Conservation (phyloP, 2,888 invertebrate genomes). For the Dasypogon diadema region DNA sequence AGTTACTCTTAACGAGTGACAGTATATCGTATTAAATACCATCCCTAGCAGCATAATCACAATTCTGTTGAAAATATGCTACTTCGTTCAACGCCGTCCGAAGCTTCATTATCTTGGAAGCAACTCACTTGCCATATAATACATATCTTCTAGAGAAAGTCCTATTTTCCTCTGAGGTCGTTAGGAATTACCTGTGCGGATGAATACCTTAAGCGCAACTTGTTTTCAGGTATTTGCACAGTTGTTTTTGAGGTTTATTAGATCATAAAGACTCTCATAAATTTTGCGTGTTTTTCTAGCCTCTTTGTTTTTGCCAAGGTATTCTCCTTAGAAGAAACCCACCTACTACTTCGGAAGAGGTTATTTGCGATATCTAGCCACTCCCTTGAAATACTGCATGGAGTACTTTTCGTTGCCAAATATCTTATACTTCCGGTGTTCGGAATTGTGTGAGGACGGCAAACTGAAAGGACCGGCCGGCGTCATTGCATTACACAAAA, state of each 20-base stretch:
- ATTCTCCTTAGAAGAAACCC: constrained; percentile 5
- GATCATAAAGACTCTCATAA: constrained; percentile 55
- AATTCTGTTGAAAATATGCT: background rate
- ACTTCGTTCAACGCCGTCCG: background rate
- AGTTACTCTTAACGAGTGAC: too few species aligned
- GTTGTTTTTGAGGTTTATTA: constrained; percentile 53
- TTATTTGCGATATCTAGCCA: constrained; percentile 17
- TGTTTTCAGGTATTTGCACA: constrained; percentile 49
- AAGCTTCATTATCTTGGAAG: constrained; percentile 2
- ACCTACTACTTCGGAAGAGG: background rate
- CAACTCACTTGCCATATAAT: constrained; percentile 8
- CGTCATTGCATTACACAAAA: constrained; percentile 53
- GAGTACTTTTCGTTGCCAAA: constrained; percentile 52
- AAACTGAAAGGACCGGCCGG: constrained; percentile 51
- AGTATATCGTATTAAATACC: too few species aligned
- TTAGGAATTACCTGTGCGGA: constrained; percentile 32
- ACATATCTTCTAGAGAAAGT: background rate
- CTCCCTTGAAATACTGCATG: constrained; percentile 25
- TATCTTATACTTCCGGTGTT: constrained; percentile 50
- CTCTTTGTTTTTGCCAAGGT: constrained; percentile 17
- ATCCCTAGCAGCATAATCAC: background rate
- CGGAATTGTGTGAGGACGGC: constrained; percentile 49
- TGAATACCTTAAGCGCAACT: constrained; percentile 41
- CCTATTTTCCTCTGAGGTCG: constrained; percentile 2
- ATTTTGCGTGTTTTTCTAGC: constrained; percentile 48